Conservation (phyloP, 2,113 vertebrate species). For the Atlantisia rogersi region DNA sequence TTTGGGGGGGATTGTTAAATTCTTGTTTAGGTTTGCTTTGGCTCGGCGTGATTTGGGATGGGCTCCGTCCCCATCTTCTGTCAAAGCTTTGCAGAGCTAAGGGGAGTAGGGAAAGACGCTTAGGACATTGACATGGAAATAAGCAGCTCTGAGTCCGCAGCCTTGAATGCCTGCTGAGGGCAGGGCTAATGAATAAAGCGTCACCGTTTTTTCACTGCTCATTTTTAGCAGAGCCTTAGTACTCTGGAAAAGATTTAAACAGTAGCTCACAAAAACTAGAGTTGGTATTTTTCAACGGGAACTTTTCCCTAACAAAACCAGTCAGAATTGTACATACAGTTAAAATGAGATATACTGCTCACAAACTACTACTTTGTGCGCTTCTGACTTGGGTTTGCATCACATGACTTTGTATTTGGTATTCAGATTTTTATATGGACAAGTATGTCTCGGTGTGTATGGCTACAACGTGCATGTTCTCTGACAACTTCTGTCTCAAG, state of each 20-base stretch:
- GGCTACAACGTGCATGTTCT: not conserved
- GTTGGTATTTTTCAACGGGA: not conserved
- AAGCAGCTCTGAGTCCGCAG: not conserved
- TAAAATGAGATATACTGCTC: not conserved
- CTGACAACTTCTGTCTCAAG: not conserved
- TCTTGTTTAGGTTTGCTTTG: slow-evolving; percentile 20
- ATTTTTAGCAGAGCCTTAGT: not conserved
- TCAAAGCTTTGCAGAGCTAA: not conserved
- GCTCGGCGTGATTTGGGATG: not conserved
- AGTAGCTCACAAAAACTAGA: not conserved
- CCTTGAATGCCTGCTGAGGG: not conserved
- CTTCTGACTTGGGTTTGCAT: not conserved
- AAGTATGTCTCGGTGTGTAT: not conserved
- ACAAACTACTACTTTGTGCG: fast-evolving
- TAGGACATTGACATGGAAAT: slow-evolving; percentile 9
- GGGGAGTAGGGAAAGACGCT: not conserved
- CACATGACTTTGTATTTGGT: not conserved
- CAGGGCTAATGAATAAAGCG: not conserved
- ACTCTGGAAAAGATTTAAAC: not conserved
- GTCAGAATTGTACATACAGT: not conserved
- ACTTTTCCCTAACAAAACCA: not conserved
- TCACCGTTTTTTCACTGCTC: not conserved
- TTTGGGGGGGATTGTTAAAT: not conserved
- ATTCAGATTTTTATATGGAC: not conserved
- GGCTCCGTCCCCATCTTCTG: not conserved